Evolutionary conservation across 2,888 invertebrate species (phyloP).

Genomic region (Gastracanthus pulcherrimus): DNA sequence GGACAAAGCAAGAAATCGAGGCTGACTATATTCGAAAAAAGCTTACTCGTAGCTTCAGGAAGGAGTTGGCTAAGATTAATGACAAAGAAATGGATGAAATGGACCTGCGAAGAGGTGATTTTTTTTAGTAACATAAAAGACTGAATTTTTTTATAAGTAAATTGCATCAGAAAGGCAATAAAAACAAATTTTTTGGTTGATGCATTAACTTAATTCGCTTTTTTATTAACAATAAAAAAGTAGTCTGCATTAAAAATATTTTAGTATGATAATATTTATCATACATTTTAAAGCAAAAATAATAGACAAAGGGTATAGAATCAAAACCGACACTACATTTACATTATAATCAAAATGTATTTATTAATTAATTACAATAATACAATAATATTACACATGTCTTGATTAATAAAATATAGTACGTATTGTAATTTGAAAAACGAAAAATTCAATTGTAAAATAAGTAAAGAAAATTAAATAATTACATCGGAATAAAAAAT

Average conservation of each 20-base stretch:
- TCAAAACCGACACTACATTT: conserved; percentile 1
- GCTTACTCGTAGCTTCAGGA: conserved; percentile 89
- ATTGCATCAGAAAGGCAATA: too few relatives aligned
- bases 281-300: not conserved
- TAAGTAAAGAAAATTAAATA: not conserved
- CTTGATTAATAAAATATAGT: not conserved
- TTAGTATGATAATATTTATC: not conserved
- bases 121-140: not conserved
- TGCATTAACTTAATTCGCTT: not conserved
- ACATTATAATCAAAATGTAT: conserved; percentile 48
- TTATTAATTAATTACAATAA: conserved; percentile 33
- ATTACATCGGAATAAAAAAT: too few relatives aligned
- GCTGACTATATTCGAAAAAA: conserved; percentile 93
- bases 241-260: not conserved
- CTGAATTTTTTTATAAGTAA: too few relatives aligned
- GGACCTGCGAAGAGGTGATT: conserved; percentile 85
- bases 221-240: not conserved
- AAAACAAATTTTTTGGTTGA: too few relatives aligned
- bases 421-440: not conserved
- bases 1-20: conserved; percentile 97
- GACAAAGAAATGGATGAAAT: conserved; percentile 92
- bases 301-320: not conserved
- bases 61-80: conserved; percentile 88
- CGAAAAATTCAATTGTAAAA: not conserved
- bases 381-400: conserved; percentile 39